These are phyloP conservation scores for Dendroctonus ponderosae DNA, from an alignment of 1,140 invertebrate genomes.

Conservation along the genomic window DNA sequence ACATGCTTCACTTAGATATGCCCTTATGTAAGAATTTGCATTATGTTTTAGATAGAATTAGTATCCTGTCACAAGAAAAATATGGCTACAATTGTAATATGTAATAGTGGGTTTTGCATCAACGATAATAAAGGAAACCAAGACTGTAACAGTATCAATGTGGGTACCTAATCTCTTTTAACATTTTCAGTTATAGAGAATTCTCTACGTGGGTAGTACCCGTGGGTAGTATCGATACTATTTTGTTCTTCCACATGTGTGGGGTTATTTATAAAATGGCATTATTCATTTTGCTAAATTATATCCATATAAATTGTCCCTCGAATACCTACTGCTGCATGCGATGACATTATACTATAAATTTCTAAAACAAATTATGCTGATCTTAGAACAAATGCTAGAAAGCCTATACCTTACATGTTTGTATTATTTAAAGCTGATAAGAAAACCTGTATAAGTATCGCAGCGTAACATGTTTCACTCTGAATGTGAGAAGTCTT, in stretches of 20 bases:
- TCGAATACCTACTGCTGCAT: slow-evolving; percentile 17
- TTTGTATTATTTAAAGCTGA: slow-evolving; percentile 5
- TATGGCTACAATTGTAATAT: slow-evolving; percentile 24
- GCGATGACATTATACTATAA: slow-evolving; percentile 25
- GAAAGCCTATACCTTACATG: slow-evolving; percentile 10
- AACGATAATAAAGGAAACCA: slow-evolving; percentile 32
- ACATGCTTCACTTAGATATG: background rate
- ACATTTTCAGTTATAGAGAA: slow-evolving; percentile 32
- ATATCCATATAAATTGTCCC: slow-evolving; percentile 32
- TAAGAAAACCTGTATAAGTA: background rate
- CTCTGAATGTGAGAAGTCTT: no score
- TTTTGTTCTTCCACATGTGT: slow-evolving; percentile 41
- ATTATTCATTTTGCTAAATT: slow-evolving; percentile 29
- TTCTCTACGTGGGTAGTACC: slow-evolving; percentile 24
- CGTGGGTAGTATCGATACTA: slow-evolving; percentile 41
- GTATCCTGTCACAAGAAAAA: slow-evolving; percentile 16
- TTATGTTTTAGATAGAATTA: slow-evolving; percentile 18
- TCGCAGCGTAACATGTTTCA: no score
- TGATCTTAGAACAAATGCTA: slow-evolving; percentile 16
- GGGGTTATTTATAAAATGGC: slow-evolving; percentile 39
- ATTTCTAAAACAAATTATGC: slow-evolving; percentile 22
- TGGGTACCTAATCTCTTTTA: slow-evolving; percentile 33
- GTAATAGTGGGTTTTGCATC: slow-evolving; percentile 31
- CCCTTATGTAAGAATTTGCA: slow-evolving; percentile 3
- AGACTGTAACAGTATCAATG: slow-evolving; percentile 26